Percentiles rank a stretch among this genome's conserved stretches.
phyloP scores from a whole-genome alignment of 1,140 invertebrate genomes.

The Trissolcus basalis region DNA sequence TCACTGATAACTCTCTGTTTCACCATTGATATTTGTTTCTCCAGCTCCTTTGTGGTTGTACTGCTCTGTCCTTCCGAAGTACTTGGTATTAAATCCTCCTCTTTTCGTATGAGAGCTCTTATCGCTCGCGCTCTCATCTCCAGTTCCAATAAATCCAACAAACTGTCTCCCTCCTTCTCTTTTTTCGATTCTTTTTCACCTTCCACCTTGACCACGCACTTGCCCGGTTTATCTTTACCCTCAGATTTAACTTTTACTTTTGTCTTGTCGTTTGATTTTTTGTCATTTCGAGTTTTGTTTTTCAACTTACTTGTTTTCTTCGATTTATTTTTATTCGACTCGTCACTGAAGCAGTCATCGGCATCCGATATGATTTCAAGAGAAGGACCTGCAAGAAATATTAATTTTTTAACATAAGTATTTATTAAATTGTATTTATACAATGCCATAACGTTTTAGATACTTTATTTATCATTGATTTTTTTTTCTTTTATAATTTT shows the following conservation, averaged over 20 bases:
- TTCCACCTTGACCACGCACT: constrained; percentile 24
- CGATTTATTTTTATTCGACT: constrained; percentile 56
- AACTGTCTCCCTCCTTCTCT: constrained; percentile 75
- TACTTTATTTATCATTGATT: no score
- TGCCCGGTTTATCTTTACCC: constrained; percentile 36
- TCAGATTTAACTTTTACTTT: constrained; percentile 57
- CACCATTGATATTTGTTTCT: constrained; percentile 50
- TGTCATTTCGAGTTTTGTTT: constrained; percentile 8
- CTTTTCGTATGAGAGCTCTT: constrained; percentile 75
- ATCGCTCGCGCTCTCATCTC: constrained; percentile 78
- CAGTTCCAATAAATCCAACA: constrained; percentile 76
- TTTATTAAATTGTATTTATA: no score
- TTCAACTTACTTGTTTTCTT: constrained; percentile 34
- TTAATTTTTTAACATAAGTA: not conserved
- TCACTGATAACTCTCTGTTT: constrained; percentile 60
- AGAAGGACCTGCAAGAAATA: constrained; percentile 65
- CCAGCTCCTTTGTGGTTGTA: constrained; percentile 43
- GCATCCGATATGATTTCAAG: constrained; percentile 75
- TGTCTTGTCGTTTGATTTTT: constrained; percentile 48
- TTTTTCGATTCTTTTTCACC: constrained; percentile 55
- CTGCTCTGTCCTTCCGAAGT: constrained; percentile 36
- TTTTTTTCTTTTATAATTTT: not conserved
- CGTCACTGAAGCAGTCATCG: constrained; percentile 70
- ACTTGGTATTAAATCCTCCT: constrained; percentile 67
- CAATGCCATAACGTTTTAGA: no score